Conservation (phyloP, 1,140 invertebrate species). For the Cotesia vestalis region DNA sequence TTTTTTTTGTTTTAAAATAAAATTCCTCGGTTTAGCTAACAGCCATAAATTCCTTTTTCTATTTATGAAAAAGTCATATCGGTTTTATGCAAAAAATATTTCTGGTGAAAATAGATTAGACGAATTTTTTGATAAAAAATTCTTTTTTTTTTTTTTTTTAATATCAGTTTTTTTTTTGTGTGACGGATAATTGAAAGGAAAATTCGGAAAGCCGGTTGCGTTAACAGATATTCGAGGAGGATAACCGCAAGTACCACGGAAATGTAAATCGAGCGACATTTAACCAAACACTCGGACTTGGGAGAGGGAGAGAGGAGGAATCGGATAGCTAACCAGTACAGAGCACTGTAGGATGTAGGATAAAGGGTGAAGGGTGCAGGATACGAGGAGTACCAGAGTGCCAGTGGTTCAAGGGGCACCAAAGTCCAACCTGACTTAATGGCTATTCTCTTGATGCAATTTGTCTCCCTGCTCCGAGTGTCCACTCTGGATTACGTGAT, state of each 20-base stretch:
- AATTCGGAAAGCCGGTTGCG: background rate
- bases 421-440: constrained; percentile 23
- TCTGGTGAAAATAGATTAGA: too few species aligned
- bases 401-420: constrained; percentile 15
- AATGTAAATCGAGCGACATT: constrained; percentile 61
- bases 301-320: constrained; percentile 38
- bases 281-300: constrained; percentile 56
- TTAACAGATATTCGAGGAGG: constrained; percentile 18
- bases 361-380: too few species aligned
- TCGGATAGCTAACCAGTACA: background rate
- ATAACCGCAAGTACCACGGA: constrained; percentile 46
- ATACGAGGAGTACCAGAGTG: too few species aligned
- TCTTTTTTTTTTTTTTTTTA: too few species aligned
- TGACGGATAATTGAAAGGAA: too few species aligned
- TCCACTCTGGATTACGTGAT: background rate
- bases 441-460: constrained; percentile 19
- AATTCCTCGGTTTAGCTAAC: too few species aligned
- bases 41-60: too few species aligned
- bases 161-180: too few species aligned
- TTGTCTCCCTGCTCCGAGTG: background rate
- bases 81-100: too few species aligned
- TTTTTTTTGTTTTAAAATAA: too few species aligned
- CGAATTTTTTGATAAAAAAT: too few species aligned
- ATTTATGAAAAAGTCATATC: too few species aligned
- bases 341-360: background rate